Base-by-base conservation (phyloP, 1,140 invertebrate genomes). In the Pinna nobilis region DNA sequence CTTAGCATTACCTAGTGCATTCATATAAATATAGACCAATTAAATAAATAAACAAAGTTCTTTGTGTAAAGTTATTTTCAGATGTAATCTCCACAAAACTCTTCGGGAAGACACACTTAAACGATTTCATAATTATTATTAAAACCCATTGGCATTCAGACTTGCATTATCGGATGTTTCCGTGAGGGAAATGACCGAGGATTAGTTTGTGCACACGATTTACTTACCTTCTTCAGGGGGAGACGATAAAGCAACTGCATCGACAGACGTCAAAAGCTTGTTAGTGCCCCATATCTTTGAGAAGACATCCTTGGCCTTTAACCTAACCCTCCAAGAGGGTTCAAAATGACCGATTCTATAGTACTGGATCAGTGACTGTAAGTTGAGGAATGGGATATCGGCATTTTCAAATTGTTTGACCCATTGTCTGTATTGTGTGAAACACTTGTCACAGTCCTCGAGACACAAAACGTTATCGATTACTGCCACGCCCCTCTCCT, bases 291-390 rank as follows among this genome's bases (percentile, higher is more conserved):
- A 77, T 1, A 77, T 1, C 47, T 64, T 59, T 32, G 60, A 39
- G 65, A 77, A 77, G 0, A 77, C 76, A 35, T 57, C 39, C 50
- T 74, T 73, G 23, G 59, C 59, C 60, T 77, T 73, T 13, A 77
- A 60, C 5, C 76, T 59, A 23, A 70, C 66, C 28, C 53, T 50
- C 76, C 76, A 77, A 15, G 70, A 41, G 5, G 66, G 23, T 20
- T 69, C 32, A 15, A 72, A 72, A 37, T 71, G 68, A 13, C 65
- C 70, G 25, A 74, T 60, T 35, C 70, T 68, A 61, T 69, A 74
- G 2, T 23, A 32, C n/a, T 73, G 70, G 25, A 73, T 64, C 15
- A 77, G 50, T 25, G 65, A 71, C 2, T 50, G 23, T 20, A 33
- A 39, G 20, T 41, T 55, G 13, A 51, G 32, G 13, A 44, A 41